Base-by-base conservation (phyloP, 1,140 invertebrate genomes). In the Papilio polytes region DNA sequence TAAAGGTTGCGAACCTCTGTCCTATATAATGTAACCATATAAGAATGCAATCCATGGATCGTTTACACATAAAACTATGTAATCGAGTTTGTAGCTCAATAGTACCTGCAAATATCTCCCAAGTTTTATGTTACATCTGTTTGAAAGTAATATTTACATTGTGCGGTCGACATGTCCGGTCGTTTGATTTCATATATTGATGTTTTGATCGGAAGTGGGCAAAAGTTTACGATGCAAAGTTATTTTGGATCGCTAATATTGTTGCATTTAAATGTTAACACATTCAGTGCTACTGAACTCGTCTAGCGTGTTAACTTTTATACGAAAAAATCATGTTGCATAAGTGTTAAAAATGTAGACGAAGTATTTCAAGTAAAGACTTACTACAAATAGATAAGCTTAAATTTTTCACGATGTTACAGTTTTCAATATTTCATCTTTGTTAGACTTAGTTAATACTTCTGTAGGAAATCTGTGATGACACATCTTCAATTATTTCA, bases 151-250 rank as follows among this genome's bases (percentile, higher is more conserved):
- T 70, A 15, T 70, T 70, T 70, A 70, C 26, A 70, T 70, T 70
- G 63, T 70, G 63, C 63, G 63, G 63, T 70, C 22, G 22, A 70
- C 63, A 70, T 70, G 63, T 70, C 63, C 63, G 63, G 63, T 70
- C 63, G 26, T 70, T 70, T 31, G 22, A 70, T 70, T 70, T 70
- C 63, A 36, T 26, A 63, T 63, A 70, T 70, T 70, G 63, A 70
- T 70, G 63, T 70, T 70, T 26, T 70, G 63, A 70, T 70, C 63
- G 63, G 63, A 70, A 70, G 63, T 70, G 63, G 63, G 63, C 63
- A 70, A 70, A 70, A 70, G 26, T 70, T 70, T 70, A 70, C 15
- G 63, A 70, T 70, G 63, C 13, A 70, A 31, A 70, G 63, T 70
- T 70, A 70, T 70, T 70, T 70, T 36, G 26, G 63, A 31, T 36